A percentile compares a stretch with the other conserved stretches of the same genome.
Evolutionary conservation across 2,797 vertebrate species (phyloP).

Genomic region (Lutjanus argentimaculatus): DNA sequence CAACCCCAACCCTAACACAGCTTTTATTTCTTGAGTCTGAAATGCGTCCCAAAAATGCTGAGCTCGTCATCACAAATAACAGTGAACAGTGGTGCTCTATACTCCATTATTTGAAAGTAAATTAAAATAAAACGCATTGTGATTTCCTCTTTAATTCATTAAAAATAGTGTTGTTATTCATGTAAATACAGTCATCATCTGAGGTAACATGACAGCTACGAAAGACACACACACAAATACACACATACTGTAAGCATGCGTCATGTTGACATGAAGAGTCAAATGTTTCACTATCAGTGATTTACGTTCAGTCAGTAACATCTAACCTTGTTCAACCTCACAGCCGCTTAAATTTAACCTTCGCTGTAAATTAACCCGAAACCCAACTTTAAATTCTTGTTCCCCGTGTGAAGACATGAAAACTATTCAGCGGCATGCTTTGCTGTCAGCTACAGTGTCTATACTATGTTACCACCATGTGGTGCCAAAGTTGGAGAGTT

Average conservation of each 20-base stretch:
- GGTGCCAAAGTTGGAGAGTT: not conserved
- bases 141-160: not conserved
- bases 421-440: not conserved
- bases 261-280: conserved; percentile 21
- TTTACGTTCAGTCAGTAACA: not conserved
- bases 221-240: not conserved
- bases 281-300: conserved; percentile 1
- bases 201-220: not conserved
- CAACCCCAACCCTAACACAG: no score
- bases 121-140: not conserved
- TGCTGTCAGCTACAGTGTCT: not conserved
- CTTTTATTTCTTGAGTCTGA: no score
- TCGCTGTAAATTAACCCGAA: not conserved
- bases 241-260: not conserved
- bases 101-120: no score
- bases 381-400: not conserved
- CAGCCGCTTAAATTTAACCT: conserved; percentile 9
- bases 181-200: conserved; percentile 9
- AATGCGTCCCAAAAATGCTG: no score
- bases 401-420: not conserved
- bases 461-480: not conserved
- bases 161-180: not conserved
- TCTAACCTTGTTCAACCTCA: not conserved
- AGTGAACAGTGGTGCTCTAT: no score
- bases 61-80: no score